Conservation (phyloP, 2,888 invertebrate species). For the Scaeva pyrastri region DNA sequence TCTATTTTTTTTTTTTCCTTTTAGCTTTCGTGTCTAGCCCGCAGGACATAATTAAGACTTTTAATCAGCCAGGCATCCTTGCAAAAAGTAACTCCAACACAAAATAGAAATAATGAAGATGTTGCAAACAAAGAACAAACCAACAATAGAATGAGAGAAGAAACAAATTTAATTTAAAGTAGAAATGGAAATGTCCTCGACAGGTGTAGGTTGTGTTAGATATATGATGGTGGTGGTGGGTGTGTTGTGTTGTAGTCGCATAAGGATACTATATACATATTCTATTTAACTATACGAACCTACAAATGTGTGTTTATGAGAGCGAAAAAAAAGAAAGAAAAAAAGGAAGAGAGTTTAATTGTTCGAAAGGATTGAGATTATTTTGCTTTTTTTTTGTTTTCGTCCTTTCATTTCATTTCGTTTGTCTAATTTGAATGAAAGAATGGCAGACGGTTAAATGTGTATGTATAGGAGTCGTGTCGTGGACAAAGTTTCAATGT, state of each 20-base stretch:
- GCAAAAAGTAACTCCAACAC: conserved; percentile 54
- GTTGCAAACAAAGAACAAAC: conserved; percentile 32
- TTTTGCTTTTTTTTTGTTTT: background rate
- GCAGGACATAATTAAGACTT: conserved; percentile 73
- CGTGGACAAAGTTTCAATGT: background rate
- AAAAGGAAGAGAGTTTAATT: conserved; percentile 7
- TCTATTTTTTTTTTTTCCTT: conserved; percentile 8
- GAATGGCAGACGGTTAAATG: conserved; percentile 1
- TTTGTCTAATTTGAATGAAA: conserved; percentile 12
- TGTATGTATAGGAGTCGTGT: background rate
- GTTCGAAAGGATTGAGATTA: conserved; percentile 9
- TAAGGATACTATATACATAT: background rate
- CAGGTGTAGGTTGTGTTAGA: conserved; percentile 33
- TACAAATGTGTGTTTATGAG: background rate
- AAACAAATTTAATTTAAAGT: conserved; percentile 59
- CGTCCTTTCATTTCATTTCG: background rate
- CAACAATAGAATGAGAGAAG: conserved; percentile 36
- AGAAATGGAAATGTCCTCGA: conserved; percentile 51
- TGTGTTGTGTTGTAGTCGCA: background rate
- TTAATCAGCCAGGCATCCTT: conserved; percentile 63
- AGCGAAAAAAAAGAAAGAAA: background rate
- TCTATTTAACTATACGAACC: background rate
- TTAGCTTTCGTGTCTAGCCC: conserved; percentile 47
- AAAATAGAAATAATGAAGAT: conserved; percentile 54
- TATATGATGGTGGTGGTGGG: background rate